Evolutionary conservation across 2,797 vertebrate genomes (phyloP).

Genomic region (Thunnus albacares): DNA sequence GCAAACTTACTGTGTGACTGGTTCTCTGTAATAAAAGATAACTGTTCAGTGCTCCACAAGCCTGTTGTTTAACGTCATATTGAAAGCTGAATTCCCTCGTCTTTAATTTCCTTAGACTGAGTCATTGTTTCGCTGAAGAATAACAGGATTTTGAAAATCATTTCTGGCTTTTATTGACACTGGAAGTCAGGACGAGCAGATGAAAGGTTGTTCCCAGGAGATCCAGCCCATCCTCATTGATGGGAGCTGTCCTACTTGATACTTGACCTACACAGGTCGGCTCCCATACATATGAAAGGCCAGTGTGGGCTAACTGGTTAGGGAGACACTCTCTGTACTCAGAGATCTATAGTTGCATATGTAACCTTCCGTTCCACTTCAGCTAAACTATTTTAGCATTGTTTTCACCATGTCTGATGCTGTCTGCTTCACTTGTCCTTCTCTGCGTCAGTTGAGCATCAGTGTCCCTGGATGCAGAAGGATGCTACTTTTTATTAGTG

Average conservation of each 20-base stretch:
- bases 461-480: constrained; percentile 31
- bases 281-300: background rate
- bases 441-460: constrained; percentile 22
- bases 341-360: background rate
- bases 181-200: background rate
- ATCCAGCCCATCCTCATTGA: constrained; percentile 5
- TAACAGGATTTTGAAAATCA: background rate
- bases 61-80: background rate
- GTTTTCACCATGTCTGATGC: constrained; percentile 42
- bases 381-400: constrained; percentile 16
- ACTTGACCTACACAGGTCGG: background rate
- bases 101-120: constrained; percentile 18
- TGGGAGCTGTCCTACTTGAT: background rate
- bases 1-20: background rate
- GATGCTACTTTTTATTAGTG: constrained; percentile 66
- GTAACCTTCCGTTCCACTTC: constrained; percentile 2
- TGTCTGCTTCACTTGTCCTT: constrained; percentile 46
- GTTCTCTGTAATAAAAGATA: background rate
- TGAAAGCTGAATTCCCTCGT: constrained; percentile 14
- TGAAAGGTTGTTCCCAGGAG: constrained; percentile 10
- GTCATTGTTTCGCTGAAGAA: constrained; percentile 6
- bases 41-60: background rate
- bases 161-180: background rate
- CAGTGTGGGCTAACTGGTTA: constrained; percentile 2
- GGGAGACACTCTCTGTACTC: constrained; percentile 3